Percentiles rank a stretch among this genome's conserved stretches.
Evolutionary conservation across 2,113 vertebrate species (phyloP).

Genomic region (Xenus cinereus): DNA sequence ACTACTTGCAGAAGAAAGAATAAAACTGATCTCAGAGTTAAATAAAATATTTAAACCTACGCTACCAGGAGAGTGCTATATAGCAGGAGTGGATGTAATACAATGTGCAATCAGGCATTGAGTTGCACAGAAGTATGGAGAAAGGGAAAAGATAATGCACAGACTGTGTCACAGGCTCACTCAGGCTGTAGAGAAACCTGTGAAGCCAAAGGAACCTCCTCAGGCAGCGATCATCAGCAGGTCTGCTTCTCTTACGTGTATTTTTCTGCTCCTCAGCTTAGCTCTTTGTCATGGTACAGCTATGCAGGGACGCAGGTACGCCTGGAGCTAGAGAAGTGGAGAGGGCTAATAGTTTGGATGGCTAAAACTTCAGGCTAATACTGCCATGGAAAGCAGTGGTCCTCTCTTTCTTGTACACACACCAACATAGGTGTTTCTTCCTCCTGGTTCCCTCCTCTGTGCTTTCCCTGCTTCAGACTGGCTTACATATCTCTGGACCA

Average conservation of each 20-base stretch:
- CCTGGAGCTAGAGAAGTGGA: not conserved
- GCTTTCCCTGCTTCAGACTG: not conserved
- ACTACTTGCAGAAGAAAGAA: not conserved
- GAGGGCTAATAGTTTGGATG: not conserved
- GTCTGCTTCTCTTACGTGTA: not conserved
- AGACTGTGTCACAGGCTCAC: not conserved
- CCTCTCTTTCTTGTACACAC: not conserved
- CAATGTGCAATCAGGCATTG: not conserved
- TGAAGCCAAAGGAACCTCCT: not conserved
- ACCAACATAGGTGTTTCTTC: not conserved
- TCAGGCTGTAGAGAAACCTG: not conserved
- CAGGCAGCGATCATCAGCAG: not conserved
- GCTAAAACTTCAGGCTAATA: not conserved
- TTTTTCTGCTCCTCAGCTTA: not conserved
- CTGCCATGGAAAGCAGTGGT: not conserved
- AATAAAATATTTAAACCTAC: not conserved
- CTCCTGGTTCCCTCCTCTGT: not conserved
- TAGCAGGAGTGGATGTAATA: not conserved
- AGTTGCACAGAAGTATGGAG: not conserved
- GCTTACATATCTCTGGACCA: not conserved
- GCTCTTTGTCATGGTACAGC: not conserved
- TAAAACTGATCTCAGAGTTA: not conserved
- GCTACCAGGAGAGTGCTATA: not conserved
- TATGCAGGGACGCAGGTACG: not conserved
- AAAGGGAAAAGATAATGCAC: not conserved